These are phyloP conservation scores for Argopecten irradians DNA, from an alignment of 1,140 invertebrate species.

Conservation along the genomic window DNA sequence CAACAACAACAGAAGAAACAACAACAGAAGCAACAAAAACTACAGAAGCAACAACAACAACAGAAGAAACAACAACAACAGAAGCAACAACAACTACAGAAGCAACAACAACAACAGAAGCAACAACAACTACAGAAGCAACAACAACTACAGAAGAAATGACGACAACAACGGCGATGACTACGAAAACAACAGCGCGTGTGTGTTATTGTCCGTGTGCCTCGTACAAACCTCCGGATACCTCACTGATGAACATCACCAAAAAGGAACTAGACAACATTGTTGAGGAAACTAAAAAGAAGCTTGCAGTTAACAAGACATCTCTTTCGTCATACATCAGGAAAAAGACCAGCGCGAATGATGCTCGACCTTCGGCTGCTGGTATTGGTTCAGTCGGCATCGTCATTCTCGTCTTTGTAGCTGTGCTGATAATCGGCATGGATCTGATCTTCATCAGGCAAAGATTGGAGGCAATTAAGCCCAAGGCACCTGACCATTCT, in stretches of 20 bases:
- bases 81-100: not conserved
- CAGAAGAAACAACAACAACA: not conserved
- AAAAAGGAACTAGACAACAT: not conserved
- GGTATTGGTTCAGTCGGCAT: slow-evolving; percentile 28
- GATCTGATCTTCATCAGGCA: not conserved
- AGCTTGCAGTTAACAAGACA: slow-evolving; percentile 8
- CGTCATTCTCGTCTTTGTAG: not conserved
- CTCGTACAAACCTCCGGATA: not conserved
- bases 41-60: not conserved
- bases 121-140: too few species aligned
- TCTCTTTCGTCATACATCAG: slow-evolving; percentile 41
- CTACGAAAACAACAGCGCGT: not conserved
- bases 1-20: not conserved
- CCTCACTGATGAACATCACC: not conserved
- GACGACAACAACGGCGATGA: not conserved
- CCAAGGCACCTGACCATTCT: too few species aligned
- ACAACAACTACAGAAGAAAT: not conserved
- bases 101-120: not conserved
- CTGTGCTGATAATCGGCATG: not conserved
- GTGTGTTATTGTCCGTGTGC: not conserved
- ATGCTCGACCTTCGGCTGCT: slow-evolving; percentile 24
- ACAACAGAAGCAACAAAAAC: not conserved
- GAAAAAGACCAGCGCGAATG: slow-evolving; percentile 25
- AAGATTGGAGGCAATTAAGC: too few species aligned
- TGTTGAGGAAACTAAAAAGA: not conserved